Evolutionary conservation across 2,888 invertebrate genomes (phyloP).

Genomic region (Monochamus alternatus): DNA sequence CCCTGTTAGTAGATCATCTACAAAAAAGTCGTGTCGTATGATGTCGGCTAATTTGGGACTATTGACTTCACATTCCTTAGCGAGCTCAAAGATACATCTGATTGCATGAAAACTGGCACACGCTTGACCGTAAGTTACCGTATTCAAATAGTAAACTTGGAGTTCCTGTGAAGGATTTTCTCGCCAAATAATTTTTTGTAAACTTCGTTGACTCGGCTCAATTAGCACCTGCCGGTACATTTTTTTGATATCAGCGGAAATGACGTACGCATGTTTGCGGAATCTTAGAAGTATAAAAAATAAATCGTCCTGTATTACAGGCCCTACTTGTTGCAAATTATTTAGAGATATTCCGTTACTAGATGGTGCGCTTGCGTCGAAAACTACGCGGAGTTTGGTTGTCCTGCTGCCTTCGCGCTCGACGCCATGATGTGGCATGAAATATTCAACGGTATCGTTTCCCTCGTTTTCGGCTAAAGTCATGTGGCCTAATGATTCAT

Average conservation of each 20-base stretch:
- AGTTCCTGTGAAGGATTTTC: conserved; percentile 3
- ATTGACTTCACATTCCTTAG: conserved; percentile 1
- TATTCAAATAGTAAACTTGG: conserved; percentile 11
- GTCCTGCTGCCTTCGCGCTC: too few relatives aligned
- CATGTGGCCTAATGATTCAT: too few relatives aligned
- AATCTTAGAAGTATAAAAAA: conserved; percentile 18
- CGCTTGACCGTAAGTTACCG: conserved; percentile 27
- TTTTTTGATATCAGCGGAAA: conserved; percentile 24
- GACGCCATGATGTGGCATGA: too few relatives aligned
- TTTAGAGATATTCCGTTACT: conserved; percentile 23
- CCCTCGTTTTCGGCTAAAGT: neutral
- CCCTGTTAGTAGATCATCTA: neutral
- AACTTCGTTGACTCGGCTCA: neutral
- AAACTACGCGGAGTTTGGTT: conserved; percentile 23
- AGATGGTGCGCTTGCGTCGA: conserved; percentile 14
- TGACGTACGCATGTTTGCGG: neutral
- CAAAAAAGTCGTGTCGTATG: neutral
- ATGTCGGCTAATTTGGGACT: too few relatives aligned
- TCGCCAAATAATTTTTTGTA: conserved; percentile 41
- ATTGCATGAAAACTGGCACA: conserved; percentile 26
- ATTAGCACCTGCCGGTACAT: conserved; percentile 38
- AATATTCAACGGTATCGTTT: too few relatives aligned
- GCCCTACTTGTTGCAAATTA: conserved; percentile 28
- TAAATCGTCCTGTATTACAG: conserved; percentile 32
- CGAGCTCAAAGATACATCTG: conserved; percentile 30